Conservation (phyloP, 2,113 vertebrate genomes). For the Saguinus midas region DNA sequence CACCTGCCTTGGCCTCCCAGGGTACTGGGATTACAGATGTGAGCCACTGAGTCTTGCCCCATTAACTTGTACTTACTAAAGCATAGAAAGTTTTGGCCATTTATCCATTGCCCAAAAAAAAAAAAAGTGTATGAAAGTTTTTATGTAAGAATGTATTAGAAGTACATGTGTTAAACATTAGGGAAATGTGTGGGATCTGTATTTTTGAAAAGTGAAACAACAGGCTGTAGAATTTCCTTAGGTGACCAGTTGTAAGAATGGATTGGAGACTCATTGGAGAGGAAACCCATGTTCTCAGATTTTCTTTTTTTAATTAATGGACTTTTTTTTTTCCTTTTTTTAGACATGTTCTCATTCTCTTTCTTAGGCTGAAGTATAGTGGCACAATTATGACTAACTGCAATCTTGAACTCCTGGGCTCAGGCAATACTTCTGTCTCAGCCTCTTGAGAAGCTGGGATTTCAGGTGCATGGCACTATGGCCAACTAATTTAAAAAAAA, state of each 20-base stretch:
- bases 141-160: background rate
- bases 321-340: background rate
- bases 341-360: no score
- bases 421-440: no score
- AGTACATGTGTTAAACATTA: conserved; percentile 14
- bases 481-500: no score
- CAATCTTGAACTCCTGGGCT: no score
- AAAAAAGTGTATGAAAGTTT: background rate
- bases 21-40: background rate
- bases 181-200: background rate
- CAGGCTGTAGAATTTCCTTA: background rate
- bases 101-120: background rate
- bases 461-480: no score
- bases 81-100: background rate
- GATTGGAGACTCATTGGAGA: background rate
- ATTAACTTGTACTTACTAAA: background rate
- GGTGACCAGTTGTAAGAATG: conserved; percentile 26
- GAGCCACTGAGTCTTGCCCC: no score
- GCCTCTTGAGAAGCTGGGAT: no score
- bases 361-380: no score
- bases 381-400: no score
- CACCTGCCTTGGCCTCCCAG: background rate
- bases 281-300: background rate
- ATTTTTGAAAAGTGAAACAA: conserved; percentile 3
- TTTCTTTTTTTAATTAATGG: background rate